These are phyloP conservation scores for Colius striatus DNA, from an alignment of 2,113 vertebrate species.

Conservation along the genomic window DNA sequence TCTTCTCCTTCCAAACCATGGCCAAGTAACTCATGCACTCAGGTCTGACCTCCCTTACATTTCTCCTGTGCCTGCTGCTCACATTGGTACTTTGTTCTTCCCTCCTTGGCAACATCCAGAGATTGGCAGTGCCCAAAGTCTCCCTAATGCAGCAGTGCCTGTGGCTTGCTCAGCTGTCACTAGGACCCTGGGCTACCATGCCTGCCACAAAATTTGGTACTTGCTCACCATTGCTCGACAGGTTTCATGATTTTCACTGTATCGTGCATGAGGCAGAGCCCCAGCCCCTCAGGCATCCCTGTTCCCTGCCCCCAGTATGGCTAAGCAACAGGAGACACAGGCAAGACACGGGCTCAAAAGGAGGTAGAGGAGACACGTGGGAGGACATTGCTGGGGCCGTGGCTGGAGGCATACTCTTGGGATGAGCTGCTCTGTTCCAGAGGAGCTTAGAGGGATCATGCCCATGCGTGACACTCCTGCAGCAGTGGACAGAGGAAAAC, in stretches of 20 bases:
- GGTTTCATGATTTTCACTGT: background rate
- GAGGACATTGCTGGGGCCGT: background rate
- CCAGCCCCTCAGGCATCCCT: background rate
- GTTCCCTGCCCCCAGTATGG: too few relatives aligned
- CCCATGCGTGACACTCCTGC: background rate
- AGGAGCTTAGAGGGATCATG: background rate
- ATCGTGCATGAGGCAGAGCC: background rate
- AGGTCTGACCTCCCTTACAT: background rate
- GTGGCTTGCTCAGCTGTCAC: background rate
- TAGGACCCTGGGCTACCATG: background rate
- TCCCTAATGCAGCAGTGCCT: background rate
- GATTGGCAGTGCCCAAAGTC: background rate
- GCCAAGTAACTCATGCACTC: background rate
- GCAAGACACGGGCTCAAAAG: background rate
- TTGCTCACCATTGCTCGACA: background rate
- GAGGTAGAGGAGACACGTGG: background rate
- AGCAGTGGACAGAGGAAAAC: background rate
- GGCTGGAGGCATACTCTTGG: background rate
- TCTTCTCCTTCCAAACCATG: background rate
- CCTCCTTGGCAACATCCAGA: background rate
- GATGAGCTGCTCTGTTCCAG: background rate
- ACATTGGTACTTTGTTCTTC: background rate
- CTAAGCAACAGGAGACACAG: background rate
- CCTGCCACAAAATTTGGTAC: background rate
- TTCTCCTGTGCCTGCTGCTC: background rate